phyloP scores from a whole-genome alignment of 2,888 invertebrate genomes.

The Tenthredo mesomela region DNA sequence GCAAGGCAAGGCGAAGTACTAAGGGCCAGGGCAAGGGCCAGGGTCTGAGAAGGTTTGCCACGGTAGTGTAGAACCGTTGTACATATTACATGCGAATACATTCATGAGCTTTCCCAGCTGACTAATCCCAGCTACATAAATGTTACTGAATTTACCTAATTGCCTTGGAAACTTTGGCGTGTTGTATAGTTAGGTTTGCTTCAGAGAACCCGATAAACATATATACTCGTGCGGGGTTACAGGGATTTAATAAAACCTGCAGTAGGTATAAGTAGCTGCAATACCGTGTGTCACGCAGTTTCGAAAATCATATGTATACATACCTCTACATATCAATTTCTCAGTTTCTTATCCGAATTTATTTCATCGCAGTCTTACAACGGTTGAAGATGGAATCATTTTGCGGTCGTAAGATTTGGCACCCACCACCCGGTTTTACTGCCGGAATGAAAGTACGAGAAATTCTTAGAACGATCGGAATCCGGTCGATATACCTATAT shows the following conservation, averaged over 20 bases:
- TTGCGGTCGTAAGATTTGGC: not conserved
- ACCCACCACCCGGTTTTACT: not conserved
- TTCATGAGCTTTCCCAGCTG: constrained; percentile 51
- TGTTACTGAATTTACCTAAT: constrained; percentile 52
- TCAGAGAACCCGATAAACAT: constrained; percentile 17
- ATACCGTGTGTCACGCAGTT: not conserved
- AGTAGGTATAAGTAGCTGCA: not conserved
- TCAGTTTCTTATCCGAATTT: not conserved
- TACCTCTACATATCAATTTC: not conserved
- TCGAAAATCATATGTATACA: not conserved
- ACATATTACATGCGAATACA: constrained; percentile 53
- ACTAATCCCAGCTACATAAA: constrained; percentile 51
- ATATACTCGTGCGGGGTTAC: not conserved
- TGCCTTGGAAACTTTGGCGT: constrained; percentile 39
- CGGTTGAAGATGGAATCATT: constrained; percentile 7
- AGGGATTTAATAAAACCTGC: not conserved
- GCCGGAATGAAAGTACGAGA: constrained; percentile 8
- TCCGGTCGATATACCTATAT: constrained; percentile 2
- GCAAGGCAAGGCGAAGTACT: not conserved
- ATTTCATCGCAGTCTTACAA: not conserved
- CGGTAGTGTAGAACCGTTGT: not conserved
- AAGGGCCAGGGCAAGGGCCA: not conserved
- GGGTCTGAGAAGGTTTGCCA: not conserved
- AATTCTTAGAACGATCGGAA: constrained; percentile 13
- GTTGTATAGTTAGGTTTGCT: constrained; percentile 19